Evolutionary conservation across 2,113 vertebrate genomes (phyloP).

Genomic region (Craseonycteris thonglongyai): DNA sequence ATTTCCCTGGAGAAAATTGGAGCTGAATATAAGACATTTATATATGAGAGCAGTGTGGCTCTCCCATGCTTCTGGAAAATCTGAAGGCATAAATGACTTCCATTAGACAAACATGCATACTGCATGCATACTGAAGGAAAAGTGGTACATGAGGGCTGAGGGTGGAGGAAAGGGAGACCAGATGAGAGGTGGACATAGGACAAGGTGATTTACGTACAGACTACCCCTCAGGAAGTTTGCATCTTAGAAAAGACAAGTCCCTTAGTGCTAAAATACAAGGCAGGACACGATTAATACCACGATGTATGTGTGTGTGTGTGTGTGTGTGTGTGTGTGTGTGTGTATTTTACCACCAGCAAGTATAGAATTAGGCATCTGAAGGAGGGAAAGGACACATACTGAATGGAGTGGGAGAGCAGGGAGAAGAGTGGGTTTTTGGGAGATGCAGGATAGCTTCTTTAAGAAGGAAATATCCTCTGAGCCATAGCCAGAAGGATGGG

Average conservation of each 20-base stretch:
- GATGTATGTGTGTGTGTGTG: too few relatives aligned
- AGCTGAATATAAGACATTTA: constrained; percentile 11
- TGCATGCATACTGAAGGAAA: not conserved
- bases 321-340: too few relatives aligned
- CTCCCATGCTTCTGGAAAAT: constrained; percentile 16
- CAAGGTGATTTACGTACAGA: not conserved
- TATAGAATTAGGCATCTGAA: not conserved
- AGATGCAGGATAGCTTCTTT: not conserved
- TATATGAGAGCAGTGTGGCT: constrained; percentile 40
- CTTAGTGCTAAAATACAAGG: not conserved
- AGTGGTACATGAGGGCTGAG: not conserved
- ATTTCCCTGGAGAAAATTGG: constrained; percentile 6
- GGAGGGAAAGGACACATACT: not conserved
- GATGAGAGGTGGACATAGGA: not conserved
- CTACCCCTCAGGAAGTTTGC: not conserved
- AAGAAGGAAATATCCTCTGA: not conserved
- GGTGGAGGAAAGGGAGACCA: not conserved
- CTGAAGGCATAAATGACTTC: constrained; percentile 3
- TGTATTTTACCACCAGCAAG: not conserved
- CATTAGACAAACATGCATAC: not conserved
- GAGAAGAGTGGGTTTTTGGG: not conserved
- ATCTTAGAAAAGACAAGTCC: not conserved
- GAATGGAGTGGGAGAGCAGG: not conserved
- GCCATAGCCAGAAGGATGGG: not conserved
- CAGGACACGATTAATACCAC: not conserved